Percentiles rank a stretch among this genome's conserved stretches.
These are phyloP conservation scores for Notolabrus celidotus DNA, from an alignment of 2,797 vertebrate genomes.

Conservation along the genomic window DNA sequence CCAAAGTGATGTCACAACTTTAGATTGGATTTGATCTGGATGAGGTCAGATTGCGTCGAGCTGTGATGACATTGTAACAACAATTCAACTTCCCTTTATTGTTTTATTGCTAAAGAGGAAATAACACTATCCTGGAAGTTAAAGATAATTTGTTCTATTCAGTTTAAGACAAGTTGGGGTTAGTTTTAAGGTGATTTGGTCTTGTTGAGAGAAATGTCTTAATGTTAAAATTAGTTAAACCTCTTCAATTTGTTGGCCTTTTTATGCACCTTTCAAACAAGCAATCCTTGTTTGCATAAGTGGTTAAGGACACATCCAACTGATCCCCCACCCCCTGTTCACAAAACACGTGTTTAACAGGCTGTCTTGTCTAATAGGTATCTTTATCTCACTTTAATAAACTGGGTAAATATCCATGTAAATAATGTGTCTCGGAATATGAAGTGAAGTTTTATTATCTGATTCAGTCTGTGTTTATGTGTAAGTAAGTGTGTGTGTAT, in stretches of 20 bases:
- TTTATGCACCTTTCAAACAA: conserved; percentile 10
- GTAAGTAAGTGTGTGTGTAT: no score
- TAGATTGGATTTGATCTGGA: conserved; percentile 35
- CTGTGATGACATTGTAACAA: conserved; percentile 20
- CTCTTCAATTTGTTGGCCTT: conserved; percentile 26
- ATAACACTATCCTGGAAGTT: neutral
- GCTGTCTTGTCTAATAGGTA: neutral
- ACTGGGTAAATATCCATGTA: neutral
- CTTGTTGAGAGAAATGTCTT: neutral
- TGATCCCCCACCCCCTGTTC: conserved; percentile 8
- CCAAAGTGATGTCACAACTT: conserved; percentile 16
- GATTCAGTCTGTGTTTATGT: conserved; percentile 8
- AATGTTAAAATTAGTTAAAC: neutral
- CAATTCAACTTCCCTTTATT: conserved; percentile 2
- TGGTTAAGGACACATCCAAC: conserved; percentile 31
- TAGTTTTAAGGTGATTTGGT: neutral
- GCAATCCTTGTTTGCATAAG: conserved; percentile 45
- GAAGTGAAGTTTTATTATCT: neutral
- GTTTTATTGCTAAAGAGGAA: neutral
- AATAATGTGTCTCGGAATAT: neutral
- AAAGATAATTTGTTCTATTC: neutral
- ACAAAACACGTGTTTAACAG: neutral
- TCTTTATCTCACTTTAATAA: neutral
- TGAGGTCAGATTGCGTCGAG: conserved; percentile 10
- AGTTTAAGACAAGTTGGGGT: neutral